Conservation (phyloP, 2,888 invertebrate species). For the Ligdia adustata region DNA sequence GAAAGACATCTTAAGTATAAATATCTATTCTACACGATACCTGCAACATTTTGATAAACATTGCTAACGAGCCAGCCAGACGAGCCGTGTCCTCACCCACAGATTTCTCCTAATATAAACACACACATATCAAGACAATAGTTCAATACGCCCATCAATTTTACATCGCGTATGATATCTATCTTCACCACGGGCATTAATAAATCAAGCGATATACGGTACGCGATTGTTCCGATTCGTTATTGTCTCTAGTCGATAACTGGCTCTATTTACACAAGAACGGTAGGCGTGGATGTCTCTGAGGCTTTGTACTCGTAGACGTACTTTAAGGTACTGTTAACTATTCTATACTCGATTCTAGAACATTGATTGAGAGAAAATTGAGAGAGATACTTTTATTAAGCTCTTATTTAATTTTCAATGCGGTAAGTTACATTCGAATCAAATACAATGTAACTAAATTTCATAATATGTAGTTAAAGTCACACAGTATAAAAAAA, state of each 20-base stretch:
- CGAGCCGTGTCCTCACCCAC: conserved; percentile 8
- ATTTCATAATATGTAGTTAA: too few relatives aligned
- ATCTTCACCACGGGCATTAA: conserved; percentile 58
- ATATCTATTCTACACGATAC: too few relatives aligned
- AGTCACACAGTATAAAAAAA: too few relatives aligned
- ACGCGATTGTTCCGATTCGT: conserved; percentile 71
- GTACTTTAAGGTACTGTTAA: too few relatives aligned
- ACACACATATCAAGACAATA: conserved; percentile 44
- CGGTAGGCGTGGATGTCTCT: conserved; percentile 49
- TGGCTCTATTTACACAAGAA: conserved; percentile 67
- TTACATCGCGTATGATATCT: conserved; percentile 43
- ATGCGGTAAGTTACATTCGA: too few relatives aligned
- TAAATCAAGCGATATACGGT: conserved; percentile 75
- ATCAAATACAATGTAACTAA: too few relatives aligned
- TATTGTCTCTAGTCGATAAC: conserved; percentile 74
- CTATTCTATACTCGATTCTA: too few relatives aligned
- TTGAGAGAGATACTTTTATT: too few relatives aligned
- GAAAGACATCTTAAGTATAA: too few relatives aligned
- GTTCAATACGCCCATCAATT: conserved; percentile 53
- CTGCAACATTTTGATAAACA: neutral
- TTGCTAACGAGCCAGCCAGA: neutral
- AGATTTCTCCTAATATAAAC: conserved; percentile 28
- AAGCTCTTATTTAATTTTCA: too few relatives aligned
- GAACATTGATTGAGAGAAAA: too few relatives aligned
- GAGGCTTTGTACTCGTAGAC: too few relatives aligned